Conservation (phyloP, 2,797 vertebrate genomes). For the Buceros bicornis region DNA sequence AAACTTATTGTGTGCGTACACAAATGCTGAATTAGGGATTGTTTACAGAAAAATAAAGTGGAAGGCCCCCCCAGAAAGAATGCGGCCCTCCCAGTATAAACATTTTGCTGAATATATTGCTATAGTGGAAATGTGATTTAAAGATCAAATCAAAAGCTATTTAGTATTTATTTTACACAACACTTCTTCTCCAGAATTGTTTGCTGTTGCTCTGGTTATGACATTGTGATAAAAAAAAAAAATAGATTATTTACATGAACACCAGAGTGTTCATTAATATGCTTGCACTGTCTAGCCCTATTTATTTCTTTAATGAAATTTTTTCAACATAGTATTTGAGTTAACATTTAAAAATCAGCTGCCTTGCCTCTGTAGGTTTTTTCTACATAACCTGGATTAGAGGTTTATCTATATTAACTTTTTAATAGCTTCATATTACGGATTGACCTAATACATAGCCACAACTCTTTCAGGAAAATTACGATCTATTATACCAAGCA, state of each 20-base stretch:
- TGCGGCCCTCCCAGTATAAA: not conserved
- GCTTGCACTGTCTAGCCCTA: not conserved
- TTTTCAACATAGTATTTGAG: not conserved
- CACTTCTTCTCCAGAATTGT: not conserved
- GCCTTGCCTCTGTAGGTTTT: not conserved
- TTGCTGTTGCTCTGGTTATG: not conserved
- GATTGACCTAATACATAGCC: not conserved
- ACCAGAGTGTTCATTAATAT: not conserved
- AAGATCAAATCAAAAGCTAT: not conserved
- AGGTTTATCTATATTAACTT: not conserved
- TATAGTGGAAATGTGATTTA: not conserved
- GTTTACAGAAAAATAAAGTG: not conserved
- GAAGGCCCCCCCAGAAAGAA: not conserved
- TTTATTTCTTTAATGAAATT: not conserved
- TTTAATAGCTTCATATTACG: slow-evolving; percentile 19
- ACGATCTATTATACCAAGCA: not conserved
- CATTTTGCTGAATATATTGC: not conserved
- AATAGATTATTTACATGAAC: not conserved
- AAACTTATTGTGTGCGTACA: not conserved
- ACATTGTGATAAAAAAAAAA: not conserved
- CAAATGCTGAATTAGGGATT: not conserved
- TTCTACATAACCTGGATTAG: not conserved
- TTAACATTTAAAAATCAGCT: not conserved
- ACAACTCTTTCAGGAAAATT: slow-evolving; percentile 15
- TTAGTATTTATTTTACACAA: not conserved